Conservation (phyloP, 1,140 invertebrate species). For the Fopius arisanus region DNA sequence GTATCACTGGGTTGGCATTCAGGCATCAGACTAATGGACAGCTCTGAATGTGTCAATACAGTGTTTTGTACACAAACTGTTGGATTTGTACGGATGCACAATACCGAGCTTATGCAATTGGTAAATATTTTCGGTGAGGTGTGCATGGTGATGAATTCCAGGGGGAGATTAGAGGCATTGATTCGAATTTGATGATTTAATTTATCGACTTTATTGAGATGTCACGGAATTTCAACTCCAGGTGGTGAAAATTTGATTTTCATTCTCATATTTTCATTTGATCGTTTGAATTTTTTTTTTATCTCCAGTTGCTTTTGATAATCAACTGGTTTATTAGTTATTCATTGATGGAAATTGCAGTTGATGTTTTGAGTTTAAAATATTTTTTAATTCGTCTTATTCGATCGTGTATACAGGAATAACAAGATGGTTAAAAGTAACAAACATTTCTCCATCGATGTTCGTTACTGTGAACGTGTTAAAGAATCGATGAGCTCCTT, state of each 20-base stretch:
- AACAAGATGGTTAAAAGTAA: no score
- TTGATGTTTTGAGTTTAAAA: no score
- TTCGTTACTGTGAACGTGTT: background rate
- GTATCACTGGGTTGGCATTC: background rate
- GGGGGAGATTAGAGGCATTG: background rate
- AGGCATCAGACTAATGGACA: constrained; percentile 19
- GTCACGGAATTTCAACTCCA: background rate
- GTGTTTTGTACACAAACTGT: constrained; percentile 59
- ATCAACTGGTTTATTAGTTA: no score
- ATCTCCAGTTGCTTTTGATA: no score
- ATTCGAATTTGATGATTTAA: background rate
- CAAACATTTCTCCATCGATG: background rate
- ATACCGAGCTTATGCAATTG: background rate
- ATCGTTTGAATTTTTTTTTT: no score
- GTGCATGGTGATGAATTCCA: background rate
- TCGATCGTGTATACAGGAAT: no score
- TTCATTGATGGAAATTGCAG: no score
- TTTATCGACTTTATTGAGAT: background rate
- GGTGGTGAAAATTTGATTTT: background rate
- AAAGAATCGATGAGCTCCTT: background rate
- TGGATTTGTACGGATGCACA: constrained; percentile 38
- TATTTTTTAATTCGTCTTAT: no score
- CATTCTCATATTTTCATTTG: no score
- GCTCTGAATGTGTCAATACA: constrained; percentile 52
- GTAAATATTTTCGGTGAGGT: background rate